Evolutionary conservation across 2,113 vertebrate species (phyloP).

Genomic region (Carassius gibelio): DNA sequence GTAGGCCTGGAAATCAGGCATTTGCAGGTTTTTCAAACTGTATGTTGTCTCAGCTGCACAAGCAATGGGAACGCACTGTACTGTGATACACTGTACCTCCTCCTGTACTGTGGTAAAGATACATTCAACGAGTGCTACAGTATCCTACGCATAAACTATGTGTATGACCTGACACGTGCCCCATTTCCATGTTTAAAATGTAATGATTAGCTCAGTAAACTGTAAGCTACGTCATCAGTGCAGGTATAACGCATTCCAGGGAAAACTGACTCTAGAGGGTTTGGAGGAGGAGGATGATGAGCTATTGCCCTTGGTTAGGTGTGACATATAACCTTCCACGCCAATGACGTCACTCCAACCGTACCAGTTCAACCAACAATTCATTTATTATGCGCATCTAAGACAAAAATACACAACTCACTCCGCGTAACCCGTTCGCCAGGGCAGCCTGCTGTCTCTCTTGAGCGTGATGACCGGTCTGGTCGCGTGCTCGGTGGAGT

Average conservation of each 20-base stretch:
- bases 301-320: conserved; percentile 46
- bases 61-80: no score
- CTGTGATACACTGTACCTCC: not conserved
- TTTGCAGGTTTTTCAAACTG: not conserved
- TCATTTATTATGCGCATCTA: not conserved
- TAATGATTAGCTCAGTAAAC: no score
- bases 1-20: not conserved
- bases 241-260: not conserved
- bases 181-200: not conserved
- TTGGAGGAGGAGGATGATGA: not conserved
- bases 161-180: not conserved
- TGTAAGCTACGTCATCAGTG: conserved; percentile 9
- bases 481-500: conserved; percentile 87
- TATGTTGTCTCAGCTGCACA: not conserved
- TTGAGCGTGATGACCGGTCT: conserved; percentile 84
- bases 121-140: not conserved
- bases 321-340: conserved; percentile 15
- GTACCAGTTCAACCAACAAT: not conserved
- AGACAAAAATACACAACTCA: conserved; percentile 69
- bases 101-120: not conserved
- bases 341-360: conserved; percentile 8
- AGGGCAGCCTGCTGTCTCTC: conserved; percentile 82
- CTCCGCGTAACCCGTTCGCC: conserved; percentile 94
- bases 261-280: not conserved
- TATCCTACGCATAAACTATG: not conserved